phyloP scores from a whole-genome alignment of 2,113 vertebrate genomes.

The Myanophis thanlyinensis region DNA sequence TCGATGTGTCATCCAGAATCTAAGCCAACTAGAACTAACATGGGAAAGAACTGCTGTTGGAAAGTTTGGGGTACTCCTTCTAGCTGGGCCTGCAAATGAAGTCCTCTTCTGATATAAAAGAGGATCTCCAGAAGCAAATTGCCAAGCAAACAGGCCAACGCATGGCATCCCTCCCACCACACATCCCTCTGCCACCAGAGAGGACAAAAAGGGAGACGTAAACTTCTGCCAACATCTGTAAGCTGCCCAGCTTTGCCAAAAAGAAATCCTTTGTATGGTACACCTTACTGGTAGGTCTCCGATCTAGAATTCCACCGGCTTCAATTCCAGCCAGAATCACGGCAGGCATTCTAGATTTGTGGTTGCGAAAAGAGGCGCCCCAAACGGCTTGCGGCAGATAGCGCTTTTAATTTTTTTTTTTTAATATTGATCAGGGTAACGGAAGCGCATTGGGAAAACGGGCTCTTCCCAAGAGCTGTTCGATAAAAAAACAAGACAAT shows the following conservation, averaged over 20 bases:
- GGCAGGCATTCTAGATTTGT: not conserved
- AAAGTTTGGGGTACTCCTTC: not conserved
- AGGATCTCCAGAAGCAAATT: not conserved
- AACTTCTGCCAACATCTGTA: not conserved
- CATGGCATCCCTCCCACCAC: not conserved
- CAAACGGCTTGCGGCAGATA: not conserved
- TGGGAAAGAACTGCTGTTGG: not conserved
- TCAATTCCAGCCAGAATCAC: not conserved
- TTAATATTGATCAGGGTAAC: accelerated
- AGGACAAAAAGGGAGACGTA: not conserved
- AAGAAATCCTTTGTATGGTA: not conserved
- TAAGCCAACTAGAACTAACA: not conserved
- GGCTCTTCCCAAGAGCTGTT: not conserved
- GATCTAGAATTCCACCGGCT: not conserved
- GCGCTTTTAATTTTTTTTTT: not conserved
- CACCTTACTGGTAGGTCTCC: not conserved
- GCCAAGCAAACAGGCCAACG: not conserved
- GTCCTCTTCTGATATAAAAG: not conserved
- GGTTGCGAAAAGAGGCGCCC: not conserved
- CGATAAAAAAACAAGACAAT: accelerated
- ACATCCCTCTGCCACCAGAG: not conserved
- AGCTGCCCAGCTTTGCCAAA: not conserved
- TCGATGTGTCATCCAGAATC: not conserved
- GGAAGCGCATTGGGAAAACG: not conserved
- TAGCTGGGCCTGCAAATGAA: not conserved